Evolutionary conservation across 1,140 invertebrate genomes (phyloP), one percentile per base, ranked within the genome.

Genomic region (Babylonia areolata): DNA sequence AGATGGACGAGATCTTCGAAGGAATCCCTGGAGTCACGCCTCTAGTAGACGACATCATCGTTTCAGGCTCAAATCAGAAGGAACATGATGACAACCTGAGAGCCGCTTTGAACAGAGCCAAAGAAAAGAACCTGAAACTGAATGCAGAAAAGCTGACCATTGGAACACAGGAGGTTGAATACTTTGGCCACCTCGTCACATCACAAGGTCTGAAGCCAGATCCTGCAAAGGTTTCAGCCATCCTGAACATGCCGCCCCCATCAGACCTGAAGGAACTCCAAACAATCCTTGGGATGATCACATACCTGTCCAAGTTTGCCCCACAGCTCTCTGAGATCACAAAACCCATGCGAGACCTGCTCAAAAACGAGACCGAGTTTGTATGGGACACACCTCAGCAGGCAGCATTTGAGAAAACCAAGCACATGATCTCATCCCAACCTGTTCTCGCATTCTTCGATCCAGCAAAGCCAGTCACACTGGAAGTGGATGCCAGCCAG

Each of bases 41-140:
- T 5, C 93, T 93, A 79, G 88, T 92, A 37, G 94, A 94, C 87
- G 94, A 95, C 86, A 91, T 94, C n/a, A 79, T 93, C 15, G 87
- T 95, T 3, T 91, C 81, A 75, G 94, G 87, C 28, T 12, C 39
- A 1, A 87, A 69, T 86, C 77, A 71, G 85, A 87, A 85, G 69
- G 89, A 94, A 85, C 92, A 94, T 87, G 90, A 93, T 77, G 40
- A 86, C 51, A 92, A 84, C 42, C 83, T 95, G 42, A 78, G 81
- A 58, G 84, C 89, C 80, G 90, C 95, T 6, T 87, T 95, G 64
- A 85, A 92, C 46, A 83, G 89, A 85, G 92, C 93, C 23, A 89
- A 84, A 81, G 17, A 87, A 42, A 83, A 77, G 20, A 69, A 69
- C 58, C 39, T 87, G 12, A 84, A 83, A 40, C 81, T 87, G 37